These are phyloP conservation scores for Montipora cactus DNA, from an alignment of 64 coral and sea anemone species.

Conservation along the genomic window DNA sequence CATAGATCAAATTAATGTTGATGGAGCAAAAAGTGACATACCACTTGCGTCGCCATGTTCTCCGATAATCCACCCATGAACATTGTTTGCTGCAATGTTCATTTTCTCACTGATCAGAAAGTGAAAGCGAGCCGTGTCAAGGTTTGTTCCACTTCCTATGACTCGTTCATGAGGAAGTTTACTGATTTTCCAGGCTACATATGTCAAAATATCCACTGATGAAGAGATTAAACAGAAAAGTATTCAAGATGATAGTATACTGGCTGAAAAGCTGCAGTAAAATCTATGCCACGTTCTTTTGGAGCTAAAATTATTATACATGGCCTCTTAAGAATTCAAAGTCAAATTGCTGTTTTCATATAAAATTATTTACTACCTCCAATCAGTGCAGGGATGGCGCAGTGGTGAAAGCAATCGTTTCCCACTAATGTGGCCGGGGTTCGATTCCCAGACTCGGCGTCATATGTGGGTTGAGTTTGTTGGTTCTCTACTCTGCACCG, in stretches of 20 bases:
- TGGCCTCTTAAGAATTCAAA: too few species aligned
- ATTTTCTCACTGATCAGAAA: constrained; percentile 56
- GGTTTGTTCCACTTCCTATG: constrained; percentile 34
- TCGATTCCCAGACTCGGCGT: too few species aligned
- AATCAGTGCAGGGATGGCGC: too few species aligned
- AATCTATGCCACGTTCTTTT: too few species aligned
- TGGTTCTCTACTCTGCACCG: too few species aligned
- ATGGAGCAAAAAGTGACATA: not conserved
- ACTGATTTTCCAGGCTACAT: constrained; percentile 47
- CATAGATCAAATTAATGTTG: not conserved
- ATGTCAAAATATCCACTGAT: constrained; percentile 37
- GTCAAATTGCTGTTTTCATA: too few species aligned
- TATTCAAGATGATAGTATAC: not conserved
- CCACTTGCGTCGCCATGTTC: constrained; percentile 55
- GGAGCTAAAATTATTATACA: too few species aligned
- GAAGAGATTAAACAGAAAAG: not conserved
- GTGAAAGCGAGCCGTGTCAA: constrained; percentile 50
- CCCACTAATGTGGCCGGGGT: too few species aligned
- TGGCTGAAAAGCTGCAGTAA: too few species aligned
- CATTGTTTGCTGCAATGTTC: constrained; percentile 45
- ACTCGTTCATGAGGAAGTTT: constrained; percentile 34
- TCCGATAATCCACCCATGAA: constrained; percentile 41
- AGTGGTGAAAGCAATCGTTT: too few species aligned
- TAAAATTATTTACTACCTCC: too few species aligned
- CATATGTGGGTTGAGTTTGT: too few species aligned